Conservation (phyloP, 2,797 vertebrate species). For the Calcarius lapponicus region DNA sequence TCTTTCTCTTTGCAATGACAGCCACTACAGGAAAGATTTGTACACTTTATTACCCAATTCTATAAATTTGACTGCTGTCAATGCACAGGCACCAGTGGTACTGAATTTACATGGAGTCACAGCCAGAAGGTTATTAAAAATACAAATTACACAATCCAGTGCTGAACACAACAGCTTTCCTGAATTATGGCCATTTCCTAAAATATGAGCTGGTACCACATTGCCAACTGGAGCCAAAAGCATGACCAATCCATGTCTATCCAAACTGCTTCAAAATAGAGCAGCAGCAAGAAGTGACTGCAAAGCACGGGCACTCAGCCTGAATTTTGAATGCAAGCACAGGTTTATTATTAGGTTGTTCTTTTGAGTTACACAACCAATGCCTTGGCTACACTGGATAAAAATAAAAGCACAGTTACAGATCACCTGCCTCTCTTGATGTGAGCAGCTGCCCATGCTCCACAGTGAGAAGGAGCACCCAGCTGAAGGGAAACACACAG, state of each 20-base stretch:
- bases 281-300: not conserved
- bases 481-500: accelerated
- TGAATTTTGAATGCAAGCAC: not conserved
- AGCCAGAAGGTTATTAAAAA: not conserved
- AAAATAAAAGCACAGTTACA: not conserved
- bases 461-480: accelerated
- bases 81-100: not conserved
- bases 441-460: not conserved
- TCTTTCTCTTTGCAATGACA: not conserved
- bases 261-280: not conserved
- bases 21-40: not conserved
- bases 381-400: not conserved
- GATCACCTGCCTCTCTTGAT: not conserved
- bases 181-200: not conserved
- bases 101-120: not conserved
- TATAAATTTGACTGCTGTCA: not conserved
- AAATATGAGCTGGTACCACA: not conserved
- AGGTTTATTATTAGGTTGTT: not conserved
- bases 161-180: not conserved
- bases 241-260: not conserved
- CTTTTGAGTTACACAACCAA: not conserved
- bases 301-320: not conserved
- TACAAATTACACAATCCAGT: not conserved
- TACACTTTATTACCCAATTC: not conserved
- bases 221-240: not conserved